Evolutionary conservation across 2,113 vertebrate genomes (phyloP), one percentile per base, ranked within the genome.

Genomic region (Hucho hucho): DNA sequence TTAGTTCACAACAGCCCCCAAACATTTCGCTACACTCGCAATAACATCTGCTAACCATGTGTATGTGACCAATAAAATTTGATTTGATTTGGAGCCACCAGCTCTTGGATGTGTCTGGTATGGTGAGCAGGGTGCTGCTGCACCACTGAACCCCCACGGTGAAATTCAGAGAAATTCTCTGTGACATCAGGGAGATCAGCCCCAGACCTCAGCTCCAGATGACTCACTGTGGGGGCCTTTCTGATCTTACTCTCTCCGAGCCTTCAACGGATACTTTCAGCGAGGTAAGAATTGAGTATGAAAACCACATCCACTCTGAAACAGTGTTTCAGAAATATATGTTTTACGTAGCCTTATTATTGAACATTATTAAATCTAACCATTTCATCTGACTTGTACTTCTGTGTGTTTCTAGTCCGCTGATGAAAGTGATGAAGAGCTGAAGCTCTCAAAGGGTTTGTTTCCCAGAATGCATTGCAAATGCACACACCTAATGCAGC

Each of bases 81-180:
- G 29, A 29, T 29, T 29, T 5, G 29, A 29, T 29, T 29, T 24
- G 63, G 22, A 9, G 11, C 22, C 63, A 64, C 3, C n/a, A 64
- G 63, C 63, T 64, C 3, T 64, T 26, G 3, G 63, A 64, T 9
- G 59, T 43, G 75, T 71, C 70, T 63, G 56, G 9, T 6, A 64
- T 64, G 63, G 63, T 26, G 22, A 26, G 20, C 63, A 64, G 63
- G 22, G 63, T 64, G 22, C 13, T 28, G 22, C 63, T 64, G 20
- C 63, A 64, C 4, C 63, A 25, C 12, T 64, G 63, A 5, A 64
- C 63, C 63, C 63, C 24, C n/a, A 64, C 1, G 7, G 24, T 25
- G 22, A 26, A 7, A 4, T 24, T 24, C 63, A 37, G 32, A 37
- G 32, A 37, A 37, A 37, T 25, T 2, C 63, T 25, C 12, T 64